Percentiles rank a stretch among this genome's conserved stretches.
These are phyloP conservation scores for Catonia carolina DNA, from an alignment of 2,888 invertebrate species.

Conservation along the genomic window DNA sequence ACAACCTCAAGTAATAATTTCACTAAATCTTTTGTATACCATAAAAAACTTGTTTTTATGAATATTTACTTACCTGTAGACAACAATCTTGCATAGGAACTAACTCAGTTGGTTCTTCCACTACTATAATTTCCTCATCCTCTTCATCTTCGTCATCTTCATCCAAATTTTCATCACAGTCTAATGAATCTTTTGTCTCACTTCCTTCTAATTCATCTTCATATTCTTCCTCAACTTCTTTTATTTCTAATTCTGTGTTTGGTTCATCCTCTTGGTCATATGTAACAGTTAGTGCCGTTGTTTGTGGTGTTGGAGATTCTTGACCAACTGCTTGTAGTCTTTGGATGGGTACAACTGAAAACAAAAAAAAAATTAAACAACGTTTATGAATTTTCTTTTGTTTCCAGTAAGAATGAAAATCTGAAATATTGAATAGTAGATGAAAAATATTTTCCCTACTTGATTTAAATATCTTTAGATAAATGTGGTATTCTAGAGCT, in stretches of 20 bases:
- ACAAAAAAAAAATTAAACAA: background rate
- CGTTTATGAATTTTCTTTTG: too few species aligned
- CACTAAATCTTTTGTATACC: too few species aligned
- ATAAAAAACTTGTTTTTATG: too few species aligned
- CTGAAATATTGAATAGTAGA: too few species aligned
- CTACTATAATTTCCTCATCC: constrained; percentile 73
- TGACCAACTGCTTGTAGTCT: constrained; percentile 15
- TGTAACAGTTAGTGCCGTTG: background rate
- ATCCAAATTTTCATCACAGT: background rate
- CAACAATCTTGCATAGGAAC: constrained; percentile 83
- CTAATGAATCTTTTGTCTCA: too few species aligned
- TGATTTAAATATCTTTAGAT: too few species aligned
- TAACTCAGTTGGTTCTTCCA: constrained; percentile 71
- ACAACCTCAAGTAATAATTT: too few species aligned
- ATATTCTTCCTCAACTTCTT: background rate
- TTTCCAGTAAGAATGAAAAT: too few species aligned
- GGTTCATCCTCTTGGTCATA: too few species aligned
- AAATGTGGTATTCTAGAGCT: too few species aligned
- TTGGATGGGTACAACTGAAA: constrained; percentile 22
- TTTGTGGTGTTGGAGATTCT: background rate
- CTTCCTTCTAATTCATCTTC: too few species aligned
- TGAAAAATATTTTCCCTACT: too few species aligned
- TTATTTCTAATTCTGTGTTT: background rate
- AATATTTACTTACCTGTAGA: constrained; percentile 65
- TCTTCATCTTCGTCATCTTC: constrained; percentile 42